Conservation (phyloP, 1,140 invertebrate species). For the Stenopsyche tienmushanensis region DNA sequence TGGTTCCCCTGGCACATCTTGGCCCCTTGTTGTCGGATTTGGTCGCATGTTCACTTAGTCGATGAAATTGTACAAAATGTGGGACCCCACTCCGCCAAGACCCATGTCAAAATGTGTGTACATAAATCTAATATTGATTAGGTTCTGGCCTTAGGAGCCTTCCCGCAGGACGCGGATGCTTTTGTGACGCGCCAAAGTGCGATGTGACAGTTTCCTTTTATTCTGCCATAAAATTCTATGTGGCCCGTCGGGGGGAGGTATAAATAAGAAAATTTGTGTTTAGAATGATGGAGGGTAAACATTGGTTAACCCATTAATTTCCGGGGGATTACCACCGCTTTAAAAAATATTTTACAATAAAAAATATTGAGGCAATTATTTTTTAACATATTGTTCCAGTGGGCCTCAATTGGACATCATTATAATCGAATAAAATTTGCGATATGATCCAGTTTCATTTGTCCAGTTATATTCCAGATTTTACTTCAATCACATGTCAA, state of each 20-base stretch:
- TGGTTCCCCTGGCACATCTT: conserved; percentile 12
- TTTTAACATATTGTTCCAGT: not conserved
- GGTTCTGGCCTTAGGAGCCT: conserved; percentile 7
- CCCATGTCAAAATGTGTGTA: conserved; percentile 39
- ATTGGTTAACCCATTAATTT: too few relatives aligned
- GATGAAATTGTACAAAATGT: conserved; percentile 40
- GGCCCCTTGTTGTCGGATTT: conserved; percentile 27
- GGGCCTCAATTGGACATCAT: too few relatives aligned
- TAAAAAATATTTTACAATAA: too few relatives aligned
- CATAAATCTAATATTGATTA: conserved; percentile 41
- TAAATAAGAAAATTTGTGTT: too few relatives aligned
- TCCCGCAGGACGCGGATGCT: not conserved
- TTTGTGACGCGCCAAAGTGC: not conserved
- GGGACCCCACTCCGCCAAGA: conserved; percentile 6
- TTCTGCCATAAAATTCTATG: not conserved
- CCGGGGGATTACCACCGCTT: too few relatives aligned
- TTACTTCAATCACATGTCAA: too few relatives aligned
- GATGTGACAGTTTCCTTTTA: not conserved
- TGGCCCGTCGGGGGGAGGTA: too few relatives aligned
- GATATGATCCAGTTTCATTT: too few relatives aligned
- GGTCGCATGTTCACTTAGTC: conserved; percentile 28
- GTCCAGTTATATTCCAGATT: too few relatives aligned
- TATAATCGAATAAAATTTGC: too few relatives aligned
- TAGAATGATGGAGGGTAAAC: too few relatives aligned
- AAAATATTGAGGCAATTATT: too few relatives aligned